Base-by-base conservation (phyloP, 2,797 vertebrate species). In the Salarias fasciatus region DNA sequence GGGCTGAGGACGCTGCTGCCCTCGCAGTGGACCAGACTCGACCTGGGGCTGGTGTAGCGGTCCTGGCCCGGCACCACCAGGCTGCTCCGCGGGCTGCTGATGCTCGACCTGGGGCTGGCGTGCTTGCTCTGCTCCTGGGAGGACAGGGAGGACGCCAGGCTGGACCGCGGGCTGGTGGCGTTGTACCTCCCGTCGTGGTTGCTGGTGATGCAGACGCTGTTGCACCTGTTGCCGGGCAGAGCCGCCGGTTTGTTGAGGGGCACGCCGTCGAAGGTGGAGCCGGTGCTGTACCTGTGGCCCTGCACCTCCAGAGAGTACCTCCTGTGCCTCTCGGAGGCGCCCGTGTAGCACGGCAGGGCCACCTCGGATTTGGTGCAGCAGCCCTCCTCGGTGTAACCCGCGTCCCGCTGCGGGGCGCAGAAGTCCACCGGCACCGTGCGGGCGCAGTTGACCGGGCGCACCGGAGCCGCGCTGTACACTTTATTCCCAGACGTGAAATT, bases 271-370 rank as follows among this genome's bases (percentile, higher is more conserved):
- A 91, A 95, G 68, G 90, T 85, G 85, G 92, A 93, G 37, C 92
- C 89, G 79, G 92, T 88, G 93, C 94, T 92, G 85, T 93, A 93
- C 84, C 93, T 72, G 86, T 93, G 92, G 61, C 92, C 93, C 89
- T 94, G 91, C 75, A 91, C 93, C 87, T 95, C 95, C 84, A 94
- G 85, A 14, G 95, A 94, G 89, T 89, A 95, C 15, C 95, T 87
- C 80, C 93, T 62, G 77, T 93, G 91, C 77, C 94, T 88, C 58
- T 96, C 94, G 8, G 92, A 83, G 4, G 84, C 88, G 54, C 94
- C 94, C 29, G 91, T 91, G 89, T 96, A 96, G 78, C 95, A 96
- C 50, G 95, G 95, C 85, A 96, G 62, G 37, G 95, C 95, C 88
- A 96, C 94, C 64, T 96, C 95, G 45, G 95, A 95, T 77, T 92